Percentiles rank a stretch among this genome's conserved stretches.
These are phyloP conservation scores for Platorchestia sp. DNA, from an alignment of 1,140 invertebrate species.

Conservation along the genomic window DNA sequence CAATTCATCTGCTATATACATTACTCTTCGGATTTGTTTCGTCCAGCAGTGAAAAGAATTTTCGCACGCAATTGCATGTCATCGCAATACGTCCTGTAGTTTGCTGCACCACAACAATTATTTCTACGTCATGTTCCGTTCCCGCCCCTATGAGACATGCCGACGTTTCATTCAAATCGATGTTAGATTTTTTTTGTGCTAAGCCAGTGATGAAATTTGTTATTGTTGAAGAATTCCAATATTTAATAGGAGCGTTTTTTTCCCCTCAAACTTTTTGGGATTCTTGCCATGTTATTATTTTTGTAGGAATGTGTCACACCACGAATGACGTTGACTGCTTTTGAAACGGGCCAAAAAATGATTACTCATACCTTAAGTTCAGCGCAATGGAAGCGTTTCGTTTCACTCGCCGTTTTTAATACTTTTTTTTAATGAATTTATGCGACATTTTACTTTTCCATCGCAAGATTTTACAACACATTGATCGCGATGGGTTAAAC, in stretches of 20 bases:
- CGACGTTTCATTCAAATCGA: background rate
- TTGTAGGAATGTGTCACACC: background rate
- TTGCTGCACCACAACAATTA: background rate
- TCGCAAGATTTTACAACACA: too few species aligned
- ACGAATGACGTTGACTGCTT: background rate
- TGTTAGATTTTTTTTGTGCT: background rate
- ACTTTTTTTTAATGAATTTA: too few species aligned
- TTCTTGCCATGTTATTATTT: background rate
- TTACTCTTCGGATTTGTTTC: background rate
- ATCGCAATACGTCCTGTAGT: background rate
- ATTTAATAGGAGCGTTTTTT: background rate
- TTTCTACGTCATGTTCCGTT: background rate
- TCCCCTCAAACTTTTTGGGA: background rate
- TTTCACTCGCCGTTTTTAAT: too few species aligned
- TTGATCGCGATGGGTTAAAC: too few species aligned
- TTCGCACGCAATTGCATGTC: background rate
- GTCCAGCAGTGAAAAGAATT: background rate
- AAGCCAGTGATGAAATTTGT: background rate
- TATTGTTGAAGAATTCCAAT: too few species aligned
- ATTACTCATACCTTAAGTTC: background rate
- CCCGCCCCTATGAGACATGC: background rate
- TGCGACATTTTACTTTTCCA: too few species aligned
- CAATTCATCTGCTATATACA: background rate
- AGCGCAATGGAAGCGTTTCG: too few species aligned
- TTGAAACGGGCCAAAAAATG: background rate